Evolutionary conservation across 2,113 vertebrate genomes (phyloP).

Genomic region (Pelecanoides urinatrix): DNA sequence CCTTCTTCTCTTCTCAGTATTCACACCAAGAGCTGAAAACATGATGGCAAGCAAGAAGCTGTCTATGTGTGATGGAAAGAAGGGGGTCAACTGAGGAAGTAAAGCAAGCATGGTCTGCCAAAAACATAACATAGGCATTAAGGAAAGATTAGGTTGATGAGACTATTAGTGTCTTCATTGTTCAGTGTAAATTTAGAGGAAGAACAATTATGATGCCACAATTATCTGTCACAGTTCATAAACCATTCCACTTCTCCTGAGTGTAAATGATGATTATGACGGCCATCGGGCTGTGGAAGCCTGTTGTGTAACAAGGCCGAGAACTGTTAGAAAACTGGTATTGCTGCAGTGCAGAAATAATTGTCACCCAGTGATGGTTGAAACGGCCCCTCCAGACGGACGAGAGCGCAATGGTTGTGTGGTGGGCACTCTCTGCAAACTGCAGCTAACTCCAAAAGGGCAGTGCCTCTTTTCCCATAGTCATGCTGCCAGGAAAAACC

Average conservation of each 20-base stretch:
- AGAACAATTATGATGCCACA: neutral
- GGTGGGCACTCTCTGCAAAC: neutral
- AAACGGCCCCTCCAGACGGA: neutral
- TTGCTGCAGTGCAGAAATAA: neutral
- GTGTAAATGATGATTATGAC: neutral
- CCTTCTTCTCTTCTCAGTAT: neutral
- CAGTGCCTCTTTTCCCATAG: neutral
- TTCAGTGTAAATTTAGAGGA: neutral
- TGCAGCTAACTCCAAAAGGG: neutral
- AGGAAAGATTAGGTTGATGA: neutral
- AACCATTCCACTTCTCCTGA: neutral
- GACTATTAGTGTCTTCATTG: neutral
- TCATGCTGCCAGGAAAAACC: neutral
- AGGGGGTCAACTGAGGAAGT: neutral
- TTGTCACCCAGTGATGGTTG: neutral
- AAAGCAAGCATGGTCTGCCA: neutral
- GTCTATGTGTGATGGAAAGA: neutral
- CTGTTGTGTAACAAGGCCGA: neutral
- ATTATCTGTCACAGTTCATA: neutral
- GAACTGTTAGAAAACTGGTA: neutral
- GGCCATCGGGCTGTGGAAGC: neutral
- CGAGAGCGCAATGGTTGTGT: accelerated
- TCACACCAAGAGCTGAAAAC: neutral
- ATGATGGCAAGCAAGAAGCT: neutral
- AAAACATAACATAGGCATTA: neutral